Conservation (phyloP, 2,113 vertebrate genomes). For the Galeopterus variegatus region DNA sequence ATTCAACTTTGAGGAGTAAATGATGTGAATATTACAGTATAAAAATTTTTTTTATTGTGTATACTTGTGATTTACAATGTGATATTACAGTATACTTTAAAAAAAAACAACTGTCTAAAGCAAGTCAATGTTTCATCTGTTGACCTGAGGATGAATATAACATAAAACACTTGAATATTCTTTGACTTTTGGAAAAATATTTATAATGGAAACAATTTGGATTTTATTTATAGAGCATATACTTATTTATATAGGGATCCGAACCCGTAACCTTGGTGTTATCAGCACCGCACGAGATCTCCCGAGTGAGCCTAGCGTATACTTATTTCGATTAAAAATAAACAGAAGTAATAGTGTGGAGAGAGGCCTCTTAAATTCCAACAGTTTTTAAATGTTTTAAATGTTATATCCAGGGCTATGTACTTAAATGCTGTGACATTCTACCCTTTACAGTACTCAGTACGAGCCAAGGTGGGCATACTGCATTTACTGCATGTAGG, state of each 20-base stretch:
- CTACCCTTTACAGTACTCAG: background rate
- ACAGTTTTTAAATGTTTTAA: background rate
- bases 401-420: background rate
- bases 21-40: background rate
- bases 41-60: background rate
- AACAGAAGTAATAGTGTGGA: background rate
- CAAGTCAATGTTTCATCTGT: background rate
- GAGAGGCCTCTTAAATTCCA: constrained; percentile 47
- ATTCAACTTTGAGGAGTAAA: background rate
- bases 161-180: background rate
- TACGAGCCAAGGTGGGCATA: background rate
- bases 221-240: background rate
- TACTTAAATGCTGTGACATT: background rate
- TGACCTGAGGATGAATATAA: background rate
- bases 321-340: constrained; percentile 40
- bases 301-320: too few species aligned
- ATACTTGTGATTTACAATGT: background rate
- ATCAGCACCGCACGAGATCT: too few species aligned
- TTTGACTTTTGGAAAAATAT: constrained; percentile 14
- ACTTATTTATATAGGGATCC: too few species aligned
- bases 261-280: too few species aligned
- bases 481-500: background rate
- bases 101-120: background rate
- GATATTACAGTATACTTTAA: background rate
- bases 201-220: constrained; percentile 17